Evolutionary conservation across 2,113 vertebrate genomes (phyloP).

Genomic region (Monarcha castaneiventris): DNA sequence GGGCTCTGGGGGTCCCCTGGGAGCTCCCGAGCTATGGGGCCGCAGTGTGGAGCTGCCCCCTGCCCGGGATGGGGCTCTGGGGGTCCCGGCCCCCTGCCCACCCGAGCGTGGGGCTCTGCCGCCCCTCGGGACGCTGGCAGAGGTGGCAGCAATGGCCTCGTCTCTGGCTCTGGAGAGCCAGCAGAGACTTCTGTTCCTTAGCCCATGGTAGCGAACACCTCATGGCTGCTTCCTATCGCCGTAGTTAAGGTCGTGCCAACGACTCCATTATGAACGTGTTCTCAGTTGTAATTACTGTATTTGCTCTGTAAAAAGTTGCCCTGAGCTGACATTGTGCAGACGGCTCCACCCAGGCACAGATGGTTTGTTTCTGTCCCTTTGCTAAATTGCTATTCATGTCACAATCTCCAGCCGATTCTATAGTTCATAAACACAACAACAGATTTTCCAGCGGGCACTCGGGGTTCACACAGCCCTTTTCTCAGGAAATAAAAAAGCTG

Average conservation of each 20-base stretch:
- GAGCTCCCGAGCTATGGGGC: accelerated
- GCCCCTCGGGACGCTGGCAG: neutral
- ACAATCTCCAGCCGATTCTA: neutral
- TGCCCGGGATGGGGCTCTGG: neutral
- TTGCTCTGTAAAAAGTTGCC: neutral
- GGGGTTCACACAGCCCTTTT: neutral
- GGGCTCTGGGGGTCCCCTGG: too few relatives aligned
- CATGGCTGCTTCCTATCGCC: accelerated
- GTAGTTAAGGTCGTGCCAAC: neutral
- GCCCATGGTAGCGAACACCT: neutral
- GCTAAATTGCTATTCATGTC: neutral
- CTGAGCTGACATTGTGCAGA: neutral
- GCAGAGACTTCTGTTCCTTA: neutral
- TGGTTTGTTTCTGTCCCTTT: neutral
- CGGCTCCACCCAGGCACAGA: neutral
- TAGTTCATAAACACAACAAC: neutral
- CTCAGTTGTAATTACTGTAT: neutral
- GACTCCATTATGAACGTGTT: neutral
- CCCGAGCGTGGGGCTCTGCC: accelerated
- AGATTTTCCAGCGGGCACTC: neutral
- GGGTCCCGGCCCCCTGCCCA: neutral
- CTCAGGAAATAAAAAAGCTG: neutral
- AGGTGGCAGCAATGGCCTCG: neutral
- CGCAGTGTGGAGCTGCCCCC: accelerated
- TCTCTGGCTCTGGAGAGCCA: accelerated